Evolutionary conservation across 1,140 invertebrate genomes (phyloP), one percentile per base, ranked within the genome.

Genomic region (Ceratosolen solmsi): DNA sequence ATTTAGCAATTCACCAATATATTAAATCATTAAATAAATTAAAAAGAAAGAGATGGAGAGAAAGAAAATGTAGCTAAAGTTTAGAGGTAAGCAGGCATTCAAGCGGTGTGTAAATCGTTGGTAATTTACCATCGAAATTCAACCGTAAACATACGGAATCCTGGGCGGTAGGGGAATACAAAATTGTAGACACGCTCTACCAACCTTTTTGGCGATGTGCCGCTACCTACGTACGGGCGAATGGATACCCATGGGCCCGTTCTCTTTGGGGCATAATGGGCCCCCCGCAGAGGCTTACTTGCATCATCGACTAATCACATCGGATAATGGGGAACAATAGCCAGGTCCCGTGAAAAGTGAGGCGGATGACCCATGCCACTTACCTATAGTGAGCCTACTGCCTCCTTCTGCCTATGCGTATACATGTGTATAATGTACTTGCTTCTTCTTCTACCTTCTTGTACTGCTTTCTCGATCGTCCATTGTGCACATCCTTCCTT

Each of bases 221-320:
- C 56, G 41, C 63, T 70, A 36, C 30, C 63, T 70, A 36, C 30
- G 41, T 22, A 70, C 46, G 63, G 27, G n/a, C 63, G 20, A 68
- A 38, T n/a, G 36, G 2, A 68, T 38, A 68, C 38, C 17, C 63
- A 38, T n/a, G 22, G 33, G 17, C 33, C 70, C n/a, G 51, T 20
- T 3, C 20, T 77, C 75, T 79, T 80, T 72, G 71, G 81, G 83
- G 49, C 30, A 91, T 90, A 91, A 90, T 90, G 84, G 89, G 90
- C 90, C 90, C 89, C 90, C 90, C 87, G 90, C 88, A 87, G 90
- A 84, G 89, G 90, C 89, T 92, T 90, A 80, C 89, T 90, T 90
- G 90, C 90, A 91, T 91, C 90, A 92, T 91, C 89, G 90, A 89
- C 90, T 92, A 92, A 92, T 92, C 90, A 91, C 88, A 88, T 90